Conservation (phyloP, 2,113 vertebrate species). For the Phocoena phocoena region DNA sequence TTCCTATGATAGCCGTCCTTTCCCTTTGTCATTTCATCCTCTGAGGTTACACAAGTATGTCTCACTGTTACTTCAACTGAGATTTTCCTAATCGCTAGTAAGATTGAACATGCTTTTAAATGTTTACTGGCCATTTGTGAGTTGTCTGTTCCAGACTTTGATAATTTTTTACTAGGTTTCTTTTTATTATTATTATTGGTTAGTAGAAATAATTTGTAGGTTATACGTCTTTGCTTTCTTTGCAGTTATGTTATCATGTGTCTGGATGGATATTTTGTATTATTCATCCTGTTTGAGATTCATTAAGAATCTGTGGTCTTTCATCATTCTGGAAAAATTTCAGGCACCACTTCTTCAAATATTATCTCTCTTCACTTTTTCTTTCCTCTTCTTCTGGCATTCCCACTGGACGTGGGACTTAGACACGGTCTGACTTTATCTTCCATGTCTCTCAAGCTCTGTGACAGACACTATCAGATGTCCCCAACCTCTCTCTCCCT, state of each 20-base stretch:
- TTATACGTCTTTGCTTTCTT: neutral
- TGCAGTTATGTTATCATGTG: neutral
- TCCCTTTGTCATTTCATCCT: neutral
- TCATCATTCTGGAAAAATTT: neutral
- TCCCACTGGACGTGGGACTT: neutral
- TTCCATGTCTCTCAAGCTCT: neutral
- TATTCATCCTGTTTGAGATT: constrained; percentile 23
- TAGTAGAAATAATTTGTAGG: neutral
- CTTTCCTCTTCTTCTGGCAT: neutral
- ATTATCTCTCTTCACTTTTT: neutral
- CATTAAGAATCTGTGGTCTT: neutral
- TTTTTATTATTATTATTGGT: neutral
- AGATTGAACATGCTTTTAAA: neutral
- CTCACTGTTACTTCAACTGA: neutral
- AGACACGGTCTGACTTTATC: neutral
- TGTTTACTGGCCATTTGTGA: neutral
- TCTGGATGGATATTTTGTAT: neutral
- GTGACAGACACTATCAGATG: neutral
- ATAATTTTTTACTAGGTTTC: neutral
- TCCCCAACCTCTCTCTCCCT: neutral
- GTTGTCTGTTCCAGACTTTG: neutral
- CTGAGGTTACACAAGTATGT: neutral
- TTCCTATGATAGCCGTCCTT: neutral
- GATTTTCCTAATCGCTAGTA: neutral
- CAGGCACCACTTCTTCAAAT: neutral